Conservation (phyloP, 1,140 invertebrate species). For the Cyphomyrmex costatus region DNA sequence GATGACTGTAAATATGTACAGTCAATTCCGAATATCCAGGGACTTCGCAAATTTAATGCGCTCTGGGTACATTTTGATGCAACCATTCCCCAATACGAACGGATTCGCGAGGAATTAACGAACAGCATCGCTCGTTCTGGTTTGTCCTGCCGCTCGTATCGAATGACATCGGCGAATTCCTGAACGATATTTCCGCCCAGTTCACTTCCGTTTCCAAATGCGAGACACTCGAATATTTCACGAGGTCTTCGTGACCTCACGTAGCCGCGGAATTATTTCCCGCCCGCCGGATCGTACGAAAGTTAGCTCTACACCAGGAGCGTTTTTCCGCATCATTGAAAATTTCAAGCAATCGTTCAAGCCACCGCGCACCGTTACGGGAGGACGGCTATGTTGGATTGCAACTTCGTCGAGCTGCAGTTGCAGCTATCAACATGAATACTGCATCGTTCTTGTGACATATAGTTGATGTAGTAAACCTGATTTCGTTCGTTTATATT, state of each 20-base stretch:
- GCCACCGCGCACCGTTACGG: constrained; percentile 42
- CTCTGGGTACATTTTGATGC: not conserved
- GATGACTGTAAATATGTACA: constrained; percentile 24
- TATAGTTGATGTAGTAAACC: constrained; percentile 25
- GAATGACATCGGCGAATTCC: constrained; percentile 32
- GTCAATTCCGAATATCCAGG: not conserved
- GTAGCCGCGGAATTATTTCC: constrained; percentile 64
- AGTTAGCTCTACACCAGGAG: not conserved
- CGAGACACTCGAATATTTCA: constrained; percentile 58
- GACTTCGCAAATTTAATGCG: constrained; percentile 30
- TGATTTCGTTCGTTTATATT: constrained; percentile 11
- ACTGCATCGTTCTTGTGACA: constrained; percentile 63
- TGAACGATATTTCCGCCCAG: not conserved
- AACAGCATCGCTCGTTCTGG: not conserved
- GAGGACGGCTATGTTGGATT: constrained; percentile 44
- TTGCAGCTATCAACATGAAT: constrained; percentile 55
- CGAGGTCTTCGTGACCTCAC: constrained; percentile 6
- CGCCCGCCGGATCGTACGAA: constrained; percentile 19
- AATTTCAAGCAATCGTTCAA: constrained; percentile 54
- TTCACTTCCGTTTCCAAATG: constrained; percentile 14
- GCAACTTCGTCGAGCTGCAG: constrained; percentile 55
- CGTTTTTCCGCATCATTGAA: constrained; percentile 65
- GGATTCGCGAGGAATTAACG: constrained; percentile 29
- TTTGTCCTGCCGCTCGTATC: not conserved
- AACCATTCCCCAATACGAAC: constrained; percentile 10